These are phyloP conservation scores for Phaedon cochleariae DNA, from an alignment of 2,888 invertebrate genomes.

Conservation along the genomic window DNA sequence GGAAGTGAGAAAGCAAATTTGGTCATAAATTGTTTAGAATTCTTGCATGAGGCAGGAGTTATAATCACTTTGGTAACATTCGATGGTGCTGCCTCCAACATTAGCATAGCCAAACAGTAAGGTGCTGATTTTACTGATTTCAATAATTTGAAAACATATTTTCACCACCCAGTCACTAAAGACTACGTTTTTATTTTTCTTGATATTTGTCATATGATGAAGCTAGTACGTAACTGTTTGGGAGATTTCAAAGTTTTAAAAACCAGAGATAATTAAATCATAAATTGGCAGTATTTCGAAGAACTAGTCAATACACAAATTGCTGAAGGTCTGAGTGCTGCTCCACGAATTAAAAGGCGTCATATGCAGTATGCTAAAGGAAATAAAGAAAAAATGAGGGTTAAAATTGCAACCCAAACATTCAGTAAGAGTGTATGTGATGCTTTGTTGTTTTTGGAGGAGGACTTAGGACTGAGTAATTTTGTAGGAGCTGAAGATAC, in stretches of 20 bases:
- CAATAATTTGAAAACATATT: not conserved
- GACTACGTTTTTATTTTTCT: constrained; percentile 7
- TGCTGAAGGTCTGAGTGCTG: constrained; percentile 14
- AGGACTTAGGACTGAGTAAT: not conserved
- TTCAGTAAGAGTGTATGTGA: constrained; percentile 18
- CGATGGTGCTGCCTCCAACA: constrained; percentile 21
- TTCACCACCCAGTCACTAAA: constrained; percentile 12
- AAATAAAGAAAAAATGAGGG: too few species aligned
- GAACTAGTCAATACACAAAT: not conserved
- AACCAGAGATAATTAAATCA: not conserved
- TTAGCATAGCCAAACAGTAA: constrained; percentile 15
- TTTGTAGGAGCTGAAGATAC: constrained; percentile 4
- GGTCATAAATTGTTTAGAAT: constrained; percentile 11
- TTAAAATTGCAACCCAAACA: too few species aligned
- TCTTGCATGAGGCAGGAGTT: constrained; percentile 8
- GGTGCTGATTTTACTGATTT: constrained; percentile 11
- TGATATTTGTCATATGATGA: constrained; percentile 1
- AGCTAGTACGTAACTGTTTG: constrained; percentile 1
- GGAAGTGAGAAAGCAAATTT: constrained; percentile 14
- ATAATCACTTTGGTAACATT: constrained; percentile 11
- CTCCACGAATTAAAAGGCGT: constrained; percentile 8
- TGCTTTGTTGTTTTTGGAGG: not conserved
- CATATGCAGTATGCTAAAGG: constrained; percentile 10
- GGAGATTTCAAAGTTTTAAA: not conserved
- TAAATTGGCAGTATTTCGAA: not conserved